phyloP scores from a whole-genome alignment of 1,140 invertebrate genomes.

The Alviniconcha marisindica region DNA sequence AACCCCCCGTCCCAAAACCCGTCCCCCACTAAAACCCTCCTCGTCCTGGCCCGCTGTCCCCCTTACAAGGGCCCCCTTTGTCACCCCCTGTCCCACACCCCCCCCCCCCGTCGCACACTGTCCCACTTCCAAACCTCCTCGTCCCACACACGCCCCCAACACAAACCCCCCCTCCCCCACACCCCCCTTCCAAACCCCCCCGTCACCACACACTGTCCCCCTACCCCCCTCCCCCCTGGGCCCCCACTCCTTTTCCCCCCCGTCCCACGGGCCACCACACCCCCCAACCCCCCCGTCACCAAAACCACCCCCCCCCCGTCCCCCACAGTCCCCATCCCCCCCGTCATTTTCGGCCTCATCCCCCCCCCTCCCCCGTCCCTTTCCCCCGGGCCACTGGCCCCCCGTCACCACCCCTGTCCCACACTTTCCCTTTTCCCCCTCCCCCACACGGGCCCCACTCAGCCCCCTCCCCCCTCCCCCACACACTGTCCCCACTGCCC shows the following conservation, averaged over 20 bases:
- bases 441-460: too few relatives aligned
- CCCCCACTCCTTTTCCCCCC: conserved; percentile 11
- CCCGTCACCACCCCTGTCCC: too few relatives aligned
- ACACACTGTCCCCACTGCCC: too few relatives aligned
- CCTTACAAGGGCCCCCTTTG: background rate
- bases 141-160: background rate
- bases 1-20: background rate
- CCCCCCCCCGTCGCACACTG: background rate
- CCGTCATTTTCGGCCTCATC: too few relatives aligned
- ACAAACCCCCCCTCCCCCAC: background rate
- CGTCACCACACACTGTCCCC: background rate
- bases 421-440: too few relatives aligned
- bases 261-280: background rate
- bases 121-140: background rate
- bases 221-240: background rate
- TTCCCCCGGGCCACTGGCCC: too few relatives aligned
- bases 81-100: background rate
- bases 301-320: background rate
- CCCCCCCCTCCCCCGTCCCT: background rate
- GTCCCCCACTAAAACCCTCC: background rate
- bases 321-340: background rate
- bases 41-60: background rate
- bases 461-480: too few relatives aligned
- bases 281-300: background rate
- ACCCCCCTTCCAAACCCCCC: conserved; percentile 7